Conservation (phyloP, 2,888 invertebrate genomes). For the Sialis fuliginosa region DNA sequence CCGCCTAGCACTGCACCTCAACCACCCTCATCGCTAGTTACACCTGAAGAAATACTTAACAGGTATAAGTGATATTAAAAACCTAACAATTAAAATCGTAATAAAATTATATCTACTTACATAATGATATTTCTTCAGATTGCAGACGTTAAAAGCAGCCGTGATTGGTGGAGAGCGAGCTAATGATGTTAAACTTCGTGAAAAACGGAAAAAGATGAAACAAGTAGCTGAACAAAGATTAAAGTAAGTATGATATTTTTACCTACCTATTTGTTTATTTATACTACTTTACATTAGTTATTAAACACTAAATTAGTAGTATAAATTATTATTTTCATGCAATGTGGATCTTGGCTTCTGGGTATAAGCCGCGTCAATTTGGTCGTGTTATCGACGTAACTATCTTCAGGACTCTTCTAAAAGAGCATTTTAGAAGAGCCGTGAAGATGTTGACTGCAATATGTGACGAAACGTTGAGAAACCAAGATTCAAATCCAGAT, state of each 20-base stretch:
- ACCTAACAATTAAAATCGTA: too few species aligned
- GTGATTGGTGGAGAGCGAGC: constrained; percentile 68
- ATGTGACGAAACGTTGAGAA: too few species aligned
- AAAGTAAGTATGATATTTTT: constrained; percentile 14
- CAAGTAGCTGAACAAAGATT: constrained; percentile 46
- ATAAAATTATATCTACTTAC: constrained; percentile 3
- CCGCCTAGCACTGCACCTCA: neutral
- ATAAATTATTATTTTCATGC: too few species aligned
- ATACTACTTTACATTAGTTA: neutral
- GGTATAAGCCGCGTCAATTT: too few species aligned
- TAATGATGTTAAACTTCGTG: constrained; percentile 51
- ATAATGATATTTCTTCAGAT: constrained; percentile 18
- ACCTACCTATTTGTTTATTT: neutral
- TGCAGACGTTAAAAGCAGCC: constrained; percentile 46
- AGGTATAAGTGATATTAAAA: constrained; percentile 13
- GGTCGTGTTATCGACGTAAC: too few species aligned
- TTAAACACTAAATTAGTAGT: too few species aligned
- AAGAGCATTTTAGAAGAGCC: too few species aligned
- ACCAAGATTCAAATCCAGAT: too few species aligned
- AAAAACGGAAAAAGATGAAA: constrained; percentile 46
- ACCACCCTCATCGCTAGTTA: constrained; percentile 16
- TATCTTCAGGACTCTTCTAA: too few species aligned
- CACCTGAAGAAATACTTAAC: constrained; percentile 24
- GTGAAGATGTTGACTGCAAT: too few species aligned
- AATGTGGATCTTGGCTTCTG: too few species aligned